Conservation (phyloP, 2,797 vertebrate species). For the Chloroceryle amazona region DNA sequence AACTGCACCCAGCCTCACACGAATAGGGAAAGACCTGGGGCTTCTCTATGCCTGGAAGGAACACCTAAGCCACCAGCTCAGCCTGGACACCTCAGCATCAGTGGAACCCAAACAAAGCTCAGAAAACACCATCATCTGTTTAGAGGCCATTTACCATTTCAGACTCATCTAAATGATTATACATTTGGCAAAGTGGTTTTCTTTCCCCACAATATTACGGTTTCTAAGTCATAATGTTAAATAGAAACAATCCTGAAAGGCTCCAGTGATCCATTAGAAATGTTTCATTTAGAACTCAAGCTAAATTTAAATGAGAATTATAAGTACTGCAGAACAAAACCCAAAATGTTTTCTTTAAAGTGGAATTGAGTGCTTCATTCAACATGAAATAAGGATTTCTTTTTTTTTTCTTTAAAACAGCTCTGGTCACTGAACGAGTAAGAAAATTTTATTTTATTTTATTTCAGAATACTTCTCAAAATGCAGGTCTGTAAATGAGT, state of each 20-base stretch:
- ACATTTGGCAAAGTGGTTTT: constrained; percentile 8
- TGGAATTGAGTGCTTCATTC: neutral
- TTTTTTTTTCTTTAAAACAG: neutral
- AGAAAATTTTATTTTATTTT: neutral
- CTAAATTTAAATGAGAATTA: constrained; percentile 29
- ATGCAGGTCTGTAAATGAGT: neutral
- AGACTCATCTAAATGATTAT: neutral
- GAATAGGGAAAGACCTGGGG: neutral
- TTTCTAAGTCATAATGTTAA: constrained; percentile 35
- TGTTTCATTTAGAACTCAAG: constrained; percentile 51
- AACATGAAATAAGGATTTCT: neutral
- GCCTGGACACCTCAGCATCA: neutral
- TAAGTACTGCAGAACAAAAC: constrained; percentile 19
- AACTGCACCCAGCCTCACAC: neutral
- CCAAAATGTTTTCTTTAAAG: neutral
- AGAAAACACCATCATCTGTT: neutral
- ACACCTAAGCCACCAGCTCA: neutral
- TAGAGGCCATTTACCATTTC: neutral
- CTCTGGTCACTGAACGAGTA: neutral
- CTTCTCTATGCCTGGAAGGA: neutral
- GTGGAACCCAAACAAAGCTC: neutral
- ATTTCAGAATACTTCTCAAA: neutral
- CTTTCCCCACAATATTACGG: neutral
- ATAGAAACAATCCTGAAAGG: constrained; percentile 11
- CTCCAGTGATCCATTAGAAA: constrained; percentile 32